Conservation (phyloP, 1,140 invertebrate genomes). For the Orius laevigatus region DNA sequence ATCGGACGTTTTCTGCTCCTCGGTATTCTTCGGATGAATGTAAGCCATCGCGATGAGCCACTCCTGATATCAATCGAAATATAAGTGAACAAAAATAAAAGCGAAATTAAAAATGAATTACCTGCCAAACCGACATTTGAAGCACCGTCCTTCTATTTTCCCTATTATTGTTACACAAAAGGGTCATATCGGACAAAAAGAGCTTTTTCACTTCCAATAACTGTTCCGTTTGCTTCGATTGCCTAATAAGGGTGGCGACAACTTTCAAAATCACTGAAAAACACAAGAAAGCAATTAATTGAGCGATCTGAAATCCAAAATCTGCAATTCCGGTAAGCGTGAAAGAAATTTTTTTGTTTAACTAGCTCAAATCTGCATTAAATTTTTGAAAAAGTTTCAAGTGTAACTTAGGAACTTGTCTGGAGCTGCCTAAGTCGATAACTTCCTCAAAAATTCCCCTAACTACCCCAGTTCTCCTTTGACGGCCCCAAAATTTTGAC, state of each 20-base stretch:
- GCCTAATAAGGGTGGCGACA: constrained; percentile 87
- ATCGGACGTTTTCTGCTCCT: constrained; percentile 92
- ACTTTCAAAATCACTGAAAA: constrained; percentile 92
- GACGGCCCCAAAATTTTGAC: too few relatives aligned
- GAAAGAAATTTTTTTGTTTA: too few relatives aligned
- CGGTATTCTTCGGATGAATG: constrained; percentile 86
- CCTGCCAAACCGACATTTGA: constrained; percentile 99
- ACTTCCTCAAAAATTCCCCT: too few relatives aligned
- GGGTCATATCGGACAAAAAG: constrained; percentile 93
- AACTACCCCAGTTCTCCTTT: too few relatives aligned
- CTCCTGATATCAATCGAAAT: constrained; percentile 38
- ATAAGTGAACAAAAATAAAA: neutral
- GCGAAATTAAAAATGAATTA: constrained; percentile 27
- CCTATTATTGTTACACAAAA: constrained; percentile 90
- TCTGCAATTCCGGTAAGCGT: too few relatives aligned
- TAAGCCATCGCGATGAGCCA: constrained; percentile 98
- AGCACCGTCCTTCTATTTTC: constrained; percentile 93
- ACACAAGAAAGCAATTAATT: constrained; percentile 11
- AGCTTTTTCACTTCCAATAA: constrained; percentile 88
- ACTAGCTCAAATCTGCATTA: too few relatives aligned
- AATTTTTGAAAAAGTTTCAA: too few relatives aligned
- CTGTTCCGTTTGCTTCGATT: constrained; percentile 85
- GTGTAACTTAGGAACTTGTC: too few relatives aligned
- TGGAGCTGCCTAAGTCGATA: too few relatives aligned
- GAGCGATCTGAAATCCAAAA: too few relatives aligned